phyloP scores from a whole-genome alignment of 2,797 vertebrate genomes.

The Peromyscus eremicus region DNA sequence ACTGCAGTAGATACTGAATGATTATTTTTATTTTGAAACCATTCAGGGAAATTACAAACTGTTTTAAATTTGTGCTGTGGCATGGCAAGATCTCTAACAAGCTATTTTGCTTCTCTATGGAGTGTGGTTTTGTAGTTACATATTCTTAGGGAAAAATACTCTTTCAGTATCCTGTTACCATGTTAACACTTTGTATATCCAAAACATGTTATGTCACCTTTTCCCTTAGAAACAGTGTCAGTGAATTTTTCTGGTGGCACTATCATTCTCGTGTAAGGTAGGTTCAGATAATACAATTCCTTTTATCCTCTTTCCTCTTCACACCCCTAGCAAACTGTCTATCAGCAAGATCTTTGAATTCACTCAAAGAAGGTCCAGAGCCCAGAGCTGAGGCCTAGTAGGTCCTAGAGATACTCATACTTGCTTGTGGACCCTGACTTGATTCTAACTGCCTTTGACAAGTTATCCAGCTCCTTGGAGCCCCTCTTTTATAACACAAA shows the following conservation, averaged over 20 bases:
- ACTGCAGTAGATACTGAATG: neutral
- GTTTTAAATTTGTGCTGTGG: neutral
- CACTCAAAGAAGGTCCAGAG: neutral
- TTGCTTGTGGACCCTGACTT: neutral
- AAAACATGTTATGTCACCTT: neutral
- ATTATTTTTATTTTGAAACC: neutral
- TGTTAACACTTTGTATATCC: neutral
- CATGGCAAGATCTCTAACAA: neutral
- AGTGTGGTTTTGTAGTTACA: neutral
- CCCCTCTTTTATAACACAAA: neutral
- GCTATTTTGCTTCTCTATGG: neutral
- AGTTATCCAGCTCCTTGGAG: neutral
- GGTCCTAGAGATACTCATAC: neutral
- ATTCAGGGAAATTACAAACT: neutral
- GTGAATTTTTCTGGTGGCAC: neutral
- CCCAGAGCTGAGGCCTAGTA: neutral
- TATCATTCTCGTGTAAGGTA: neutral
- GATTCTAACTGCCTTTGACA: neutral
- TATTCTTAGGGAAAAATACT: neutral
- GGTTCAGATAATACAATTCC: neutral
- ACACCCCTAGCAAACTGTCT: accelerated
- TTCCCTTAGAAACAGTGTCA: neutral
- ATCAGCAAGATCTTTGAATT: neutral
- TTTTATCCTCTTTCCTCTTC: neutral
- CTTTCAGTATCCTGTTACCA: neutral